Conservation (phyloP, 2,888 invertebrate genomes). For the Malachius bipustulatus region DNA sequence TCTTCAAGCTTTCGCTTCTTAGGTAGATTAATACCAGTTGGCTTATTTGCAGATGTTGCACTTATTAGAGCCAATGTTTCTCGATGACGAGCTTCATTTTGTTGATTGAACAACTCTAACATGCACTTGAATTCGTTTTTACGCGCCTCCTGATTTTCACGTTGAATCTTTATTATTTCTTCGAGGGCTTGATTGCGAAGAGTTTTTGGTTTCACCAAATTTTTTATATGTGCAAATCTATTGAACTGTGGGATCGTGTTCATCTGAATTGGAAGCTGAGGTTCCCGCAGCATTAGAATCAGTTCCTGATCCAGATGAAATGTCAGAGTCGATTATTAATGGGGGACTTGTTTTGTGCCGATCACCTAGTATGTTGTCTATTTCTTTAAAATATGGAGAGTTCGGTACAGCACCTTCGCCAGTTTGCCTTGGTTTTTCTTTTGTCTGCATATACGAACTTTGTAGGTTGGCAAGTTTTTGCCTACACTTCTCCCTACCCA, state of each 20-base stretch:
- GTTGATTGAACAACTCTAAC: slow-evolving; percentile 3
- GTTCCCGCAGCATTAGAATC: neutral
- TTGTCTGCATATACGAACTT: too few relatives aligned
- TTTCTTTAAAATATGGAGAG: slow-evolving; percentile 3
- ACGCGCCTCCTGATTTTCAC: slow-evolving; percentile 4
- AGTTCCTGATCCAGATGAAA: neutral
- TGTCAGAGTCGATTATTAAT: neutral
- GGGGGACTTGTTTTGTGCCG: neutral
- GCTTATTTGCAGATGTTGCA: neutral
- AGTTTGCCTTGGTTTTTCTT: too few relatives aligned
- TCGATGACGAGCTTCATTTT: neutral
- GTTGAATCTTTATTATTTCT: slow-evolving; percentile 1
- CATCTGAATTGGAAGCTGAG: too few relatives aligned
- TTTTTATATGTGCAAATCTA: slow-evolving; percentile 2
- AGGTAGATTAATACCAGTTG: too few relatives aligned
- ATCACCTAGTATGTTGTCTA: slow-evolving; percentile 4
- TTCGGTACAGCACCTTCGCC: slow-evolving; percentile 3
- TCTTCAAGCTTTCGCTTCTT: too few relatives aligned
- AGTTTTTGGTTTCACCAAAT: neutral
- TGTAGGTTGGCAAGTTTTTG: too few relatives aligned
- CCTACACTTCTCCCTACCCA: too few relatives aligned
- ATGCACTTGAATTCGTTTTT: slow-evolving; percentile 4
- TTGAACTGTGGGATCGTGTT: too few relatives aligned
- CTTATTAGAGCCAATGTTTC: slow-evolving; percentile 5
- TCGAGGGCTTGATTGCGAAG: neutral